Conservation (phyloP, 2,113 vertebrate species). For the Datnioides undecimradiatus region DNA sequence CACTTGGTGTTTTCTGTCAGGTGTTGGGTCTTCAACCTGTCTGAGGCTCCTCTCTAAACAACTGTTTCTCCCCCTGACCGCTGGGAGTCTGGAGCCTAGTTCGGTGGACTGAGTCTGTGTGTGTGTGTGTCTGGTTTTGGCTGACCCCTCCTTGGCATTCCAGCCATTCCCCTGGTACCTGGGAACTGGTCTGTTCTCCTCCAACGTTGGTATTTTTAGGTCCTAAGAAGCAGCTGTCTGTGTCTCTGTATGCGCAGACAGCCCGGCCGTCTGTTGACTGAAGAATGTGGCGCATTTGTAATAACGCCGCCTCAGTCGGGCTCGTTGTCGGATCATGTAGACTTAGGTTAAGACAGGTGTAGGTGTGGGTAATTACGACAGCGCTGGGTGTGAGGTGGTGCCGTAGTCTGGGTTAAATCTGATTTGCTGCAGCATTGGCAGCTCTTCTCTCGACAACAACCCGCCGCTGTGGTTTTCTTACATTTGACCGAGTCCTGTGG, state of each 20-base stretch:
- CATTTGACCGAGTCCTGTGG: constrained; percentile 23
- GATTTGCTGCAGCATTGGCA: constrained; percentile 4
- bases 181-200: constrained; percentile 64
- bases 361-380: constrained; percentile 27
- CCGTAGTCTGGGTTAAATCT: constrained; percentile 19
- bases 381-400: constrained; percentile 17
- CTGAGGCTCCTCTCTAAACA: constrained; percentile 13
- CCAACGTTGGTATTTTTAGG: constrained; percentile 71
- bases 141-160: constrained; percentile 64
- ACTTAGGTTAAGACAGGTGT: constrained; percentile 9
- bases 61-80: neutral
- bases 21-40: constrained; percentile 5
- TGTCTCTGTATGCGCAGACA: constrained; percentile 32
- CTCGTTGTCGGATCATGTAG: constrained; percentile 14
- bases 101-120: neutral
- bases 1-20: constrained; percentile 3
- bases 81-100: neutral
- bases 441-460: constrained; percentile 1
- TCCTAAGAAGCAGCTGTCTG: constrained; percentile 66
- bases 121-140: constrained; percentile 2
- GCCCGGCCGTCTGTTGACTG: constrained; percentile 36
- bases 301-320: neutral
- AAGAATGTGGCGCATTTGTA: constrained; percentile 38
- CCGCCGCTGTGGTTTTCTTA: neutral
- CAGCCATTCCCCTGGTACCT: constrained; percentile 79